Base-by-base conservation (phyloP, 2,113 vertebrate genomes). In the Vidua chalybeata region DNA sequence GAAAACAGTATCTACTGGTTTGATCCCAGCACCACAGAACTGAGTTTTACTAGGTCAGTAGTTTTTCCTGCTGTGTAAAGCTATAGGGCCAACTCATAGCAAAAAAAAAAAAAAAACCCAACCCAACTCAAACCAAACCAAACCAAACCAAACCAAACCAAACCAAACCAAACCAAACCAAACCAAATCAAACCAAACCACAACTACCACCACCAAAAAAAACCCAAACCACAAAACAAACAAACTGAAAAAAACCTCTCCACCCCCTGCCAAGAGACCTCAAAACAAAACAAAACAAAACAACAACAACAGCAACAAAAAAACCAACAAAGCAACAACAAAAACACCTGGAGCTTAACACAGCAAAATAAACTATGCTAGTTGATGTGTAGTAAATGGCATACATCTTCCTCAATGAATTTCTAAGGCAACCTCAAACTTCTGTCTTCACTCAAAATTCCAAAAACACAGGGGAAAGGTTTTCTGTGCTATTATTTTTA, bases 231-330 rank as follows among this genome's bases (percentile, higher is more conserved):
- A 35, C 2, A 37, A 52, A 61, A 30, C 19, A 22, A 62, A 46
- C 10, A 54, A 63, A 52, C 15, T 11, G 7, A 1, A 33, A 26
- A 26, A 33, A 37, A 0, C 13, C 15, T 28, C 48, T 19, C 18
- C 15, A 52, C 3, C 5, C 1, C 11, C 14, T 3, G 7, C 4
- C 20, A 22, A 74, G 19, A 74, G 39, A 2, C 3, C 2, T 7
- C 30, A 6, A 52, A 49, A 31, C 7, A 23, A 43, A 45, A 4
- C 10, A 31, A 27, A 54, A 54, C 16, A 17, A 30, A 51, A 51
- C 49, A 19, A 49, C 35, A 11, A 33, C 41, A 13, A 41, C 35
- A 35, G 35, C 35, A 35, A 46, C 7, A 20, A 41, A 41, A 41
- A 2, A 0, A 19, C 11, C 7, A 17, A 33, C 6, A 11, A 66